phyloP scores from a whole-genome alignment of 2,888 invertebrate species.

The Ceriagrion tenellum region DNA sequence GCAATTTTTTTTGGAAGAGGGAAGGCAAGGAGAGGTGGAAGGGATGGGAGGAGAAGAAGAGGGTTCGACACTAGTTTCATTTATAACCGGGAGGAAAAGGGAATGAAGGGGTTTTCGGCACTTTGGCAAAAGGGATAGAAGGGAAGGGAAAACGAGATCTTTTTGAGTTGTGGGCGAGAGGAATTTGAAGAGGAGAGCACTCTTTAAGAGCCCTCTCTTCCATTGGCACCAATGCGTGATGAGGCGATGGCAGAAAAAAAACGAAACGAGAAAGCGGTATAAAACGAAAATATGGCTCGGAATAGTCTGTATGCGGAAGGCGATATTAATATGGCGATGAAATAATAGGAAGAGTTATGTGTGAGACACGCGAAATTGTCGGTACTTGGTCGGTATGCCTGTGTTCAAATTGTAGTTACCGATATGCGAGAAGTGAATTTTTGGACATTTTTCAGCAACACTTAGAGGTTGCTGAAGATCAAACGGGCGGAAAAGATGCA shows the following conservation, averaged over 20 bases:
- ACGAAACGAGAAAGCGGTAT: background rate
- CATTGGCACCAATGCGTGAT: background rate
- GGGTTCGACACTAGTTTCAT: constrained; percentile 22
- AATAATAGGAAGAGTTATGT: too few species aligned
- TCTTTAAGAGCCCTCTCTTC: too few species aligned
- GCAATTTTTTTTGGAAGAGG: background rate
- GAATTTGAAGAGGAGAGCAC: background rate
- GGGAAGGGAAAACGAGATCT: background rate
- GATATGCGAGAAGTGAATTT: too few species aligned
- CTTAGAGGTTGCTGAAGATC: too few species aligned
- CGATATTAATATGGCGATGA: too few species aligned
- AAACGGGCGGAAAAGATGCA: too few species aligned
- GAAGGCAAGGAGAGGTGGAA: background rate
- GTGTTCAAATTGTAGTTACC: too few species aligned
- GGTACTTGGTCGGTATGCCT: too few species aligned
- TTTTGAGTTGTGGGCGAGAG: background rate
- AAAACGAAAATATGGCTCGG: background rate
- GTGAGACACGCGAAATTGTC: too few species aligned
- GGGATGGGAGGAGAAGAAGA: constrained; percentile 10
- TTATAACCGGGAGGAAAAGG: background rate
- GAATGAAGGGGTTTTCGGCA: background rate
- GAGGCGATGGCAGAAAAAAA: background rate
- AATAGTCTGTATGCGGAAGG: too few species aligned
- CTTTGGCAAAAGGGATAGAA: background rate
- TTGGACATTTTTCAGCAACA: too few species aligned